phyloP scores from a whole-genome alignment of 2,113 vertebrate species.

The Plecotus auritus region DNA sequence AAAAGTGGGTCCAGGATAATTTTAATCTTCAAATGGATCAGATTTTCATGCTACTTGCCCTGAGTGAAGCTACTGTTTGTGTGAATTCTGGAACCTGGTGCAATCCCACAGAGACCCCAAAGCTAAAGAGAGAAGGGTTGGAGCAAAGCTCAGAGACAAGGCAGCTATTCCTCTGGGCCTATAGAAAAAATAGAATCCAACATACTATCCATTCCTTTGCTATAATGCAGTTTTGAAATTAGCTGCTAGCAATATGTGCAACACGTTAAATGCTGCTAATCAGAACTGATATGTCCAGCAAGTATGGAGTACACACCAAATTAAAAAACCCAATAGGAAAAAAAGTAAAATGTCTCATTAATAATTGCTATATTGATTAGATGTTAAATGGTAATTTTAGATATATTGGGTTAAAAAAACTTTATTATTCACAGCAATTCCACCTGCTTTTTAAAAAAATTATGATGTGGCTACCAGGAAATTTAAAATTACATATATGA shows the following conservation, averaged over 20 bases:
- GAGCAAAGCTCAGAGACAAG: background rate
- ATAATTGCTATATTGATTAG: background rate
- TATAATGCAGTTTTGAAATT: background rate
- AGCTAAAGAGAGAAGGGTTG: background rate
- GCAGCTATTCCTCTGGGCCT: background rate
- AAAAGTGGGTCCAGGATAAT: background rate
- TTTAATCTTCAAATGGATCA: background rate
- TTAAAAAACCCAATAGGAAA: background rate
- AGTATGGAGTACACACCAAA: background rate
- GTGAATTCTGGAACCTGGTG: background rate
- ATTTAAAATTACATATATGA: background rate
- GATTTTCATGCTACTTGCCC: background rate
- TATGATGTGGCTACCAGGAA: background rate
- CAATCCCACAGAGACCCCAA: background rate
- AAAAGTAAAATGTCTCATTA: background rate
- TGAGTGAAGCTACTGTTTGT: background rate
- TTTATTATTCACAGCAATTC: background rate
- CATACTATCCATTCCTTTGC: background rate
- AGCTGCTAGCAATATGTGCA: background rate
- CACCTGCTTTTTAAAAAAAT: background rate
- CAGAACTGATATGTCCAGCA: background rate
- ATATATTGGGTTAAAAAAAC: background rate
- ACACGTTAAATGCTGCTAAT: background rate
- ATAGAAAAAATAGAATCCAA: background rate
- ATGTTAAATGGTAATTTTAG: background rate